Base-by-base conservation (phyloP, 2,113 vertebrate genomes). In the Muntiacus reevesi region DNA sequence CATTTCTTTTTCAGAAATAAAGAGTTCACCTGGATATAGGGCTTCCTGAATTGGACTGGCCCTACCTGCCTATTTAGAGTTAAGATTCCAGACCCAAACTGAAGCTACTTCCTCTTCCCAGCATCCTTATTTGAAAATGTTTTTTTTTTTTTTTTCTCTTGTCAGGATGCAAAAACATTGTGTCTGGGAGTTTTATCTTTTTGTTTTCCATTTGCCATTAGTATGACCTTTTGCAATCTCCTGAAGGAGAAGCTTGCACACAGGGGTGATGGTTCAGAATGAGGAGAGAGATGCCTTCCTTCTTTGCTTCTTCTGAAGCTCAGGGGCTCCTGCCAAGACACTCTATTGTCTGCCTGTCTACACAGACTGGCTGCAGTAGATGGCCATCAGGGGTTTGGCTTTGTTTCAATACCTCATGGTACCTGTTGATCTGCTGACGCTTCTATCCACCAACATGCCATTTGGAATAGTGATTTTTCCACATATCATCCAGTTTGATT, bases 21-120 rank as follows among this genome's bases (percentile, higher is more conserved):
- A 54, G 10, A 92, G 25, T 71, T 27, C 27, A 52, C 64, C 17
- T 79, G 45, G 30, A 16, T 78, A 55, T 16, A 87, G 25, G 21
- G 21, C n/a, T 59, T 62, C 36, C 27, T 71, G 33, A 19, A 78
- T 71, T 67, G 60, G 89, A 89, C 36, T 62, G 45, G 2, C 21
- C 11, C n/a, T 28, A 19, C 55, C 16, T 82, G 36, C 19, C 13
- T 15, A 19, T 76, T 76, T 57, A 79, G 40, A 92, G 11, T 93
- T 76, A 87, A 89, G 14, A 62, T 71, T 89, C 60, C 16, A 83
- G 76, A 96, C 25, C 16, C 67, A 97, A 95, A 52, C 47, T 36
- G 40, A 91, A 95, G 54, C 14, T 8, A 23, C 9, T 55, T 11
- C 47, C 40, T 27, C 12, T n/a, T 67, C 13, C 9, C 40, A 89